phyloP scores from a whole-genome alignment of 2,888 invertebrate species.

The Tiliacea aurago region DNA sequence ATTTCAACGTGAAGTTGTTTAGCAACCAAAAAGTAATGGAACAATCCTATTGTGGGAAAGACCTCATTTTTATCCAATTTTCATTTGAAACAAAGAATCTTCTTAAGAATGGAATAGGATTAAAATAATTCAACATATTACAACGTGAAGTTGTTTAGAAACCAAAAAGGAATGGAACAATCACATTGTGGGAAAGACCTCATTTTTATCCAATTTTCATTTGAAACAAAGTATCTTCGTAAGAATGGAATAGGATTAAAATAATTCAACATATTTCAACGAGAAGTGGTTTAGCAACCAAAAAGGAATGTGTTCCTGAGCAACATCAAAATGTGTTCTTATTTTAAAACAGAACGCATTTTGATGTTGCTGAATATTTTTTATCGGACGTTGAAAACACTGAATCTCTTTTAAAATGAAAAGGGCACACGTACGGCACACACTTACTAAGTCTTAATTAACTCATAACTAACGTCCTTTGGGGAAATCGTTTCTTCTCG shows the following conservation, averaged over 20 bases:
- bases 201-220: conserved; percentile 78
- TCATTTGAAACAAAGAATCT: conserved; percentile 75
- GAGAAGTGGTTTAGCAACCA: conserved; percentile 23
- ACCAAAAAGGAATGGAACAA: conserved; percentile 89
- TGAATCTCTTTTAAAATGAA: conserved; percentile 38
- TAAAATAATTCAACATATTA: conserved; percentile 63
- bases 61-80: conserved; percentile 78
- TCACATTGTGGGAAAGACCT: conserved; percentile 81
- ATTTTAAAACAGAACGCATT: conserved; percentile 20
- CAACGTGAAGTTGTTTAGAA: conserved; percentile 33
- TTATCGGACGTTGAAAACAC: conserved; percentile 4
- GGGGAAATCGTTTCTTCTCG: conserved; percentile 62
- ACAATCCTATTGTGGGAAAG: conserved; percentile 85
- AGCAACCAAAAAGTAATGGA: too few species aligned
- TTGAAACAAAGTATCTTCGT: conserved; percentile 73
- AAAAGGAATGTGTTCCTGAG: conserved; percentile 11
- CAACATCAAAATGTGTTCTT: too few species aligned
- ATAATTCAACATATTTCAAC: conserved; percentile 59
- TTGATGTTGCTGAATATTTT: conserved; percentile 13
- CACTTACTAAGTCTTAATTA: conserved; percentile 60
- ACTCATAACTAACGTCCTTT: conserved; percentile 62
- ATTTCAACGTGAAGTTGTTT: conserved; percentile 43
- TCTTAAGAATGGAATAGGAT: conserved; percentile 57
- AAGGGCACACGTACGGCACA: conserved; percentile 33
- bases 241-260: conserved; percentile 60